Evolutionary conservation across 2,113 vertebrate genomes (phyloP), one percentile per base, ranked within the genome.

Genomic region (Merops nubicus): DNA sequence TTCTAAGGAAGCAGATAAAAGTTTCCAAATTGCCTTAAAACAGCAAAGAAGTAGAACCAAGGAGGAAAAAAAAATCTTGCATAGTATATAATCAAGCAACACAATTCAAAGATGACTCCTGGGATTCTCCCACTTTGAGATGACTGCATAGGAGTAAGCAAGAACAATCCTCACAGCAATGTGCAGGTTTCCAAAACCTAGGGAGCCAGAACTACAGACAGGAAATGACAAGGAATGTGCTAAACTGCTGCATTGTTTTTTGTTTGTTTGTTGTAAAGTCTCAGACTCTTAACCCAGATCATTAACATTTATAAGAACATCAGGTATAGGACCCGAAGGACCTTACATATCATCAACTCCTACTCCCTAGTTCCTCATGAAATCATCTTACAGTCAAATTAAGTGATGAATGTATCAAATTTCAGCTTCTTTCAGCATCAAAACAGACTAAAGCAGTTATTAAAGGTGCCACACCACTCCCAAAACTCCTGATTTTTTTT

Each of bases 321-420:
- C 0, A 3, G 53, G 54, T 51, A 68, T 1, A 59, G 43, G 34
- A 54, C 53, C 34, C 2, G 0, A 60, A 67, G 25, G n/a, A 80
- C 45, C 22, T 50, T 36, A n/a, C 34, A n/a, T 9, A 5, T 42
- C 43, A 72, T 29, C 62, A 53, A 23, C 18, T 63, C 33, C 45
- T 20, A 5, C 38, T 47, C 56, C 51, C 20, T 57, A 3, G n/a
- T 12, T 48, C 62, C 43, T 68, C 57, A 33, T 4, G 22, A 13
- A 54, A 53, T 13, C 42, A 22, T 23, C 9, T 42, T 43, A 68
- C 1, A 72, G 43, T 20, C 25, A 18, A 33, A 31, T 34, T 18
- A 63, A 84, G 53, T 33, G 19, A 60, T 31, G 56, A 75, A 12
- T 21, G 16, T 1, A 62, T 14, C 60, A 47, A 26, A 43, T 59